Evolutionary conservation across 2,113 vertebrate species (phyloP), one percentile per base, ranked within the genome.

Genomic region (Albula glossodonta): DNA sequence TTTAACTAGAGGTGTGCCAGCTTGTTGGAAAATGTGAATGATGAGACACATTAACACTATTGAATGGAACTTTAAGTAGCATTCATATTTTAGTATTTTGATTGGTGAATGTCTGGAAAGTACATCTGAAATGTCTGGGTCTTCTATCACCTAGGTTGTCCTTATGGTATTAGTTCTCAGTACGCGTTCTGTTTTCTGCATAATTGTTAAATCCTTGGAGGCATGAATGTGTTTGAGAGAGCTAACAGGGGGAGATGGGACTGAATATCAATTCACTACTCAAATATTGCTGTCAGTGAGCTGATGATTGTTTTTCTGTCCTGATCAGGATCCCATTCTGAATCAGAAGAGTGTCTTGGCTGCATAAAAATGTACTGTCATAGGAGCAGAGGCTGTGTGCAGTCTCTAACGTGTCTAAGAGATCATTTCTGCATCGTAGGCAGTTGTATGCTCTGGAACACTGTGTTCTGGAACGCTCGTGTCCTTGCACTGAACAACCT

Each of bases 211-310:
- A 82, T 87, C 89, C 88, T 90, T 84, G 2, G 92, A 89, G 90
- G 88, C 86, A 48, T 88, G 86, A 89, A 74, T 74, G 70, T 7
- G 53, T 56, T 56, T 56, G 77, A 93, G 88, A 82, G 53, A 4
- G 89, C 90, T 93, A 93, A 93, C 92, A 93, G 91, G 86, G 89
- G 66, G 90, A 90, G 89, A 87, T 87, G 87, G 90, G 85, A 87
- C 86, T 93, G 93, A 94, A 94, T 94, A 93, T 92, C 92, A 94
- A 94, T 94, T 90, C 89, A 86, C 86, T 83, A 79, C 87, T 88
- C 87, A 90, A 83, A 87, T 85, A 81, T 88, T 81, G 89, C 87
- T 89, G 87, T 87, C 87, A 90, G 17, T 25, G 70, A 74, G 70
- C 17, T n/a, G 17, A 66, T 66, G 60, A 74, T 74, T 74, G 70